These are phyloP conservation scores for Cantharis nigra DNA, from an alignment of 2,888 invertebrate species.

Conservation along the genomic window DNA sequence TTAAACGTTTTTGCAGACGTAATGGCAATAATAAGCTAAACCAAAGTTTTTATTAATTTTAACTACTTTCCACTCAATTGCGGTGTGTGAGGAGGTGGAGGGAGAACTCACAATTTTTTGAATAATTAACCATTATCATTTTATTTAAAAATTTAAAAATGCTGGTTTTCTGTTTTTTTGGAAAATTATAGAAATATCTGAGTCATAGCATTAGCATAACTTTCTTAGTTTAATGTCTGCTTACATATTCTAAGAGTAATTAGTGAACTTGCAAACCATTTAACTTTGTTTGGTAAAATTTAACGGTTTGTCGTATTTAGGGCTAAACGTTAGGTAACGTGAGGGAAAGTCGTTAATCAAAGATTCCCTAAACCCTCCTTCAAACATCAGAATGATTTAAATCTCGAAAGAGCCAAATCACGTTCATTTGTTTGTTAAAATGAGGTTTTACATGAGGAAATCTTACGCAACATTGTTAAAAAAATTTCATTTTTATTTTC, in stretches of 20 bases:
- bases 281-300: neutral
- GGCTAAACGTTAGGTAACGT: neutral
- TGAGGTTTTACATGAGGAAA: neutral
- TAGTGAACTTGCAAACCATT: neutral
- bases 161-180: neutral
- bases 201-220: too few species aligned
- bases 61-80: neutral
- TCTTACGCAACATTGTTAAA: neutral
- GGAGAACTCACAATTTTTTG: too few species aligned
- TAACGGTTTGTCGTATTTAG: neutral
- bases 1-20: neutral
- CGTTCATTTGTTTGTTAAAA: neutral
- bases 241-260: neutral
- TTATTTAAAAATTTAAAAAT: neutral
- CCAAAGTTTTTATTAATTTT: neutral
- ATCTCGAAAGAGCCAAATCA: neutral
- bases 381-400: neutral
- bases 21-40: neutral
- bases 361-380: neutral
- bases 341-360: neutral
- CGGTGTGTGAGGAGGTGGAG: neutral
- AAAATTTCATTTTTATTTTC: neutral
- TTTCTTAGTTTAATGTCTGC: neutral
- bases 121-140: neutral
- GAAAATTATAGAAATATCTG: neutral